Conservation (phyloP, 2,888 invertebrate genomes). For the Autographa gamma region DNA sequence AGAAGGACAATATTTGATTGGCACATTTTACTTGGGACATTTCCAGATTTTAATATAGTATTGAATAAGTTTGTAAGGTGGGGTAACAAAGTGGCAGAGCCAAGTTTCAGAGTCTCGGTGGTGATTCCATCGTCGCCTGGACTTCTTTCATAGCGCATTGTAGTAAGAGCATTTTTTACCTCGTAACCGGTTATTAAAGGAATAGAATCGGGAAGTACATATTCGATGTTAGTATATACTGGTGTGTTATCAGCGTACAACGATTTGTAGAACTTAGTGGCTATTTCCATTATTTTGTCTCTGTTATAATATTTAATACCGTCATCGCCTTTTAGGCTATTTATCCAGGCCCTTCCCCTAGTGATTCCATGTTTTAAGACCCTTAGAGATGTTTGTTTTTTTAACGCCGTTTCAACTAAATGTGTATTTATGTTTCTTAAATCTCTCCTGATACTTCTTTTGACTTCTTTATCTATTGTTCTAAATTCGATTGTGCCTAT, state of each 20-base stretch:
- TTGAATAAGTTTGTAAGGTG: no score
- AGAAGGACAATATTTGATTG: no score
- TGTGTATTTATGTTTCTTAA: background rate
- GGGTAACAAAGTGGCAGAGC: no score
- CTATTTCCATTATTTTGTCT: constrained; percentile 5
- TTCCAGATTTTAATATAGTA: no score
- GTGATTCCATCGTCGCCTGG: no score
- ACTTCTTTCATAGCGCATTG: no score
- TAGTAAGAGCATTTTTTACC: no score
- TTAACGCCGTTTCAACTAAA: background rate
- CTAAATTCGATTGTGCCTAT: background rate
- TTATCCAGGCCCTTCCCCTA: no score
- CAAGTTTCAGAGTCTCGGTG: no score
- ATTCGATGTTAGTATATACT: background rate
- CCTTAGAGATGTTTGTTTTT: background rate
- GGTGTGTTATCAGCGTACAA: background rate
- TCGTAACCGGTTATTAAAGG: constrained; percentile 5
- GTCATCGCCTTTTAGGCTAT: background rate
- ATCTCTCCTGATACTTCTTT: constrained; percentile 6
- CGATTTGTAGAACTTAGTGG: background rate
- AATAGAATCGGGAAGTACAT: background rate
- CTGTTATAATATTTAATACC: background rate
- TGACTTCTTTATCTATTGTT: background rate
- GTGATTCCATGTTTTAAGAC: background rate
- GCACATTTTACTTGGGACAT: no score